These are phyloP conservation scores for Psittacara wagleri DNA, from an alignment of 2,113 vertebrate genomes.

Conservation along the genomic window DNA sequence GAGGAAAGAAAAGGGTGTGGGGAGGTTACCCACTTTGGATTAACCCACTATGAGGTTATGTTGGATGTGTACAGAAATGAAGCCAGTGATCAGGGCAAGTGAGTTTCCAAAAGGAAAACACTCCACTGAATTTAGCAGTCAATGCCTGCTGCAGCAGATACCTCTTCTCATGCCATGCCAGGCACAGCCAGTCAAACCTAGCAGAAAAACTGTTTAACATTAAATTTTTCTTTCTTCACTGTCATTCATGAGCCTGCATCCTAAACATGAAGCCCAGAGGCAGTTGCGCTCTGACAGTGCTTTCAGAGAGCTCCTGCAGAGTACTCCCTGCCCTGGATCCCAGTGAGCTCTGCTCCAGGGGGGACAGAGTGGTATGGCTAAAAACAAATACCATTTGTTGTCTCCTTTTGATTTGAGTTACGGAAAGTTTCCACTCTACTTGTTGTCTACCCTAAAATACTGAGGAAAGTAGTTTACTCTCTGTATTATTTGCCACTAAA, in stretches of 20 bases:
- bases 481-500: not conserved
- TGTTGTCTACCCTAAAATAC: not conserved
- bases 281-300: fast-evolving
- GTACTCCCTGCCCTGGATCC: not conserved
- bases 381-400: not conserved
- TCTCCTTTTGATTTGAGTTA: not conserved
- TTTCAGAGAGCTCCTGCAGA: not conserved
- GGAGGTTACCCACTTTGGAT: not conserved
- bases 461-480: not conserved
- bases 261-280: not conserved
- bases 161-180: not conserved
- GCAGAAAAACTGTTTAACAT: not conserved
- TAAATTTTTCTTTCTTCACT: not conserved
- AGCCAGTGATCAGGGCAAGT: not conserved
- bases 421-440: not conserved
- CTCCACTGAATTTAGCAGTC: not conserved
- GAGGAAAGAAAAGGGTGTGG: no score
- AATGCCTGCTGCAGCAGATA: not conserved
- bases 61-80: not conserved
- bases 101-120: not conserved
- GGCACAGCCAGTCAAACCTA: not conserved
- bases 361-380: not conserved
- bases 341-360: not conserved
- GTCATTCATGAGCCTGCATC: not conserved
- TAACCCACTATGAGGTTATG: not conserved